These are phyloP conservation scores for Marasmarcha lunaedactyla DNA, from an alignment of 2,888 invertebrate species.

Conservation along the genomic window DNA sequence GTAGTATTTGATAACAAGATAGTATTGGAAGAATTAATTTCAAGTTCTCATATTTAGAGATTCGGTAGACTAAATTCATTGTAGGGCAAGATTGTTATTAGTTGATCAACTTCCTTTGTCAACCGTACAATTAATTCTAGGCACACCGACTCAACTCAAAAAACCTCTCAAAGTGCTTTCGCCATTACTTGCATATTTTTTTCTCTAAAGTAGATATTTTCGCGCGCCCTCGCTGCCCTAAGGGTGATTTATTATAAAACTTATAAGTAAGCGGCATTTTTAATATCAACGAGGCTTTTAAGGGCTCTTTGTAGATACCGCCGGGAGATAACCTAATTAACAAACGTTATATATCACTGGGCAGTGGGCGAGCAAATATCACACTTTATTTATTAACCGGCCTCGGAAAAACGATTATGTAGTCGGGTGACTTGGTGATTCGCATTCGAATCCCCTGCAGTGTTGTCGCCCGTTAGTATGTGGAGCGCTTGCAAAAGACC, in stretches of 20 bases:
- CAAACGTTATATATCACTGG: constrained; percentile 60
- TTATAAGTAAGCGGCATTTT: constrained; percentile 60
- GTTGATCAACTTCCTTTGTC: too few relatives aligned
- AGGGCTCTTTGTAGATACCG: constrained; percentile 59
- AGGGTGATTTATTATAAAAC: constrained; percentile 67
- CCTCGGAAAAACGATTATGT: constrained; percentile 27
- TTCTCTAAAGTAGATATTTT: constrained; percentile 53
- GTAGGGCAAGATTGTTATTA: too few relatives aligned
- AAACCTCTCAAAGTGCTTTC: constrained; percentile 60
- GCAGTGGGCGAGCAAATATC: constrained; percentile 45
- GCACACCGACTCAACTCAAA: constrained; percentile 48
- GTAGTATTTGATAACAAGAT: too few relatives aligned
- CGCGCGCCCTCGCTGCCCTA: constrained; percentile 56
- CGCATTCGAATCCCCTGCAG: too few relatives aligned
- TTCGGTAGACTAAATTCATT: too few relatives aligned
- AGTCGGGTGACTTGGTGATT: too few relatives aligned
- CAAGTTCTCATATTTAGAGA: too few relatives aligned
- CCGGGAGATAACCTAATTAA: constrained; percentile 65
- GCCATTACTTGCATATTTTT: constrained; percentile 68
- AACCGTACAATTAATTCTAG: constrained; percentile 50
- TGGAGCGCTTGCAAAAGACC: too few relatives aligned
- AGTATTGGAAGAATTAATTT: too few relatives aligned
- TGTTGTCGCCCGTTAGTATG: too few relatives aligned
- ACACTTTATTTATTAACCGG: constrained; percentile 46
- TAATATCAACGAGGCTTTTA: constrained; percentile 65